Evolutionary conservation across 2,113 vertebrate species (phyloP), one percentile per base, ranked within the genome.

Genomic region (Oreochromis spilurus): DNA sequence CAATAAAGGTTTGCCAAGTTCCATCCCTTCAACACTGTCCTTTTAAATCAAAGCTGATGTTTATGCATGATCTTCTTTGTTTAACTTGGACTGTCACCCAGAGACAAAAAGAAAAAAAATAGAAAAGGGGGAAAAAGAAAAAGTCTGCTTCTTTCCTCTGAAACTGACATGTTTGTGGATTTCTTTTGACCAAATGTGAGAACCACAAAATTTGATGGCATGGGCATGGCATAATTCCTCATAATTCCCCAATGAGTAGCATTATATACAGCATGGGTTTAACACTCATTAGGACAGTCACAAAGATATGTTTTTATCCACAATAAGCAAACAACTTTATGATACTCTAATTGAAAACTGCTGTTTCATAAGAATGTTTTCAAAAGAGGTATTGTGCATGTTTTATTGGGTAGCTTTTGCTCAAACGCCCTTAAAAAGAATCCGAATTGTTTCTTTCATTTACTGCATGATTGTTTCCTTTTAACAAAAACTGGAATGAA

Each of bases 181-280:
- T 90, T 84, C 21, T 54, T 82, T 81, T 77, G 24, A 90, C 45
- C 85, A 90, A 88, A 75, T 86, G 34, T 55, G 11, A 87, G 24
- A 87, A 75, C 92, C 94, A 90, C 88, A 94, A 91, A 84, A 38
- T 88, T 89, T 60, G n/a, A 48, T 65, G 54, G 52, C 54, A 83
- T 83, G 54, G 21, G 9, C 16, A 58, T n/a, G 19, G 54, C 43
- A 45, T 6, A 16, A 45, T 43, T 43, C 40, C 7, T 34, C 17
- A 52, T 53, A n/a, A 53, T 10, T 21, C 19, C 52, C 52, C 53
- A 54, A 40, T 79, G 36, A 78, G 5, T 16, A 36, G 26, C 26
- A 79, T 67, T 70, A 45, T 21, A 9, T 5, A 38, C 24, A 57
- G 4, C 24, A 5, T 29, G 45, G 17, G 26, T 77, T 31, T 19